phyloP scores from a whole-genome alignment of 2,113 vertebrate species.

The Corythornis madagascariensis region DNA sequence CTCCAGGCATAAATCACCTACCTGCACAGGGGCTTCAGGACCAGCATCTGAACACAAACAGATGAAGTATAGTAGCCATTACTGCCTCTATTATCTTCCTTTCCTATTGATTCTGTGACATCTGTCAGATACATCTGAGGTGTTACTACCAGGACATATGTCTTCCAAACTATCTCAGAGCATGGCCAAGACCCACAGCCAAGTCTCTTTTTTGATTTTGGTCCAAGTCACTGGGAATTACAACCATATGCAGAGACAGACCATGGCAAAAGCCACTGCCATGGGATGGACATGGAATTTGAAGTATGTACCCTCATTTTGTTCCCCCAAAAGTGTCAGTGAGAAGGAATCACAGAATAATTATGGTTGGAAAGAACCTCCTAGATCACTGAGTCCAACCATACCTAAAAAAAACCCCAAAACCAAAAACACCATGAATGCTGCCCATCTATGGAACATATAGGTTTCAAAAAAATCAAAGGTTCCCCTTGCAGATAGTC shows the following conservation, averaged over 20 bases:
- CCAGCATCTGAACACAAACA: background rate
- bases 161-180: background rate
- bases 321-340: background rate
- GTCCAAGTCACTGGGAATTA: slow-evolving; percentile 12
- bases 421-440: background rate
- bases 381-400: no score
- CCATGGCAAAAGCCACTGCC: fast-evolving
- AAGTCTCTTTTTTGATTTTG: slow-evolving; percentile 6
- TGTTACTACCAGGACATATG: background rate
- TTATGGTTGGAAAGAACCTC: no score
- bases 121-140: background rate
- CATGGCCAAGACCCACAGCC: background rate
- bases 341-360: background rate
- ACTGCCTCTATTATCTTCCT: background rate
- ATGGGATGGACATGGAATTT: background rate
- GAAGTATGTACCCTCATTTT: background rate
- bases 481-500: background rate
- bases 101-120: background rate
- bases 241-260: background rate
- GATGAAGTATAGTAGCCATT: background rate
- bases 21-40: background rate
- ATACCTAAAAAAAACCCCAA: no score
- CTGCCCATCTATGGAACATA: background rate
- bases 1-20: background rate
- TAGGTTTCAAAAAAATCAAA: background rate